Conservation (phyloP, 2,113 vertebrate species). For the Phaethon lepturus region DNA sequence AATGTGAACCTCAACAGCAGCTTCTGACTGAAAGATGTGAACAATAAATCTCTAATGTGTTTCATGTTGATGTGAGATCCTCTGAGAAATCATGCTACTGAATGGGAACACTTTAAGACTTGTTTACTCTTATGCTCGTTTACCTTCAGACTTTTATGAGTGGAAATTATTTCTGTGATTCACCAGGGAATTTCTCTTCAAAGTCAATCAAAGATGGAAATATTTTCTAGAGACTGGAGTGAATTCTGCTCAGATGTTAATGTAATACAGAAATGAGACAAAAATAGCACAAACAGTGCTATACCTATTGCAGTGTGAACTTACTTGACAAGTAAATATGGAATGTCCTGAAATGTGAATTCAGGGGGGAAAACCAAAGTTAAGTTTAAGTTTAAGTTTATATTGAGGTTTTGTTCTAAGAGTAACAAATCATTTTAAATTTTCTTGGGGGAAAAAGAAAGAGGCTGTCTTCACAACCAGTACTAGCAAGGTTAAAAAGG, state of each 20-base stretch:
- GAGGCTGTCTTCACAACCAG: background rate
- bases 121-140: background rate
- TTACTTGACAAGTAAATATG: background rate
- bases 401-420: slow-evolving; percentile 26
- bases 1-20: background rate
- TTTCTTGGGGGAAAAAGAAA: background rate
- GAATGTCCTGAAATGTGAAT: background rate
- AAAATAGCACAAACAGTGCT: background rate
- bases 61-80: background rate
- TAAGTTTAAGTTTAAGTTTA: slow-evolving; percentile 36
- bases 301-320: background rate
- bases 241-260: background rate
- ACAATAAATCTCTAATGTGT: background rate
- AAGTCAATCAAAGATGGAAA: background rate
- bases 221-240: background rate
- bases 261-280: background rate
- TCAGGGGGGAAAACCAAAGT: background rate
- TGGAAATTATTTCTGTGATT: background rate
- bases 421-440: slow-evolving; percentile 11
- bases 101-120: background rate
- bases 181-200: background rate
- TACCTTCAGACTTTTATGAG: background rate
- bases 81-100: background rate
- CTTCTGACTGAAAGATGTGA: background rate
- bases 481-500: background rate